phyloP scores from a whole-genome alignment of 2,888 invertebrate genomes.

The Alsophila aescularia region DNA sequence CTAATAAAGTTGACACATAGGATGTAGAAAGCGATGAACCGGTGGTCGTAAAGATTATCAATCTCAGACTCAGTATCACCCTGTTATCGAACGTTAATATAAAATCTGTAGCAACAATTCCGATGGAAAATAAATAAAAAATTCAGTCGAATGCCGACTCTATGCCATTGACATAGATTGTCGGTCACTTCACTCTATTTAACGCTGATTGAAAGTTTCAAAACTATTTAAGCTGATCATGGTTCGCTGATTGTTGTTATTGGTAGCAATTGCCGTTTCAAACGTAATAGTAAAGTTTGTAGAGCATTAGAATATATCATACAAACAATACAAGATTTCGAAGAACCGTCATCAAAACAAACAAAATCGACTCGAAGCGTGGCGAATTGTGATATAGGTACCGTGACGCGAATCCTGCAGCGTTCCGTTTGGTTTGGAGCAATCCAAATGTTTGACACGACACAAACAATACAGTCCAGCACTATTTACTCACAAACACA shows the following conservation, averaged over 20 bases:
- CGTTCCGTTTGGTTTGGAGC: constrained; percentile 44
- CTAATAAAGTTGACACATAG: constrained; percentile 14
- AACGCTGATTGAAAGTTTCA: constrained; percentile 45
- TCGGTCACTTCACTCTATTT: constrained; percentile 38
- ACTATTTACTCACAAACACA: constrained; percentile 76
- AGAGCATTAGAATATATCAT: background rate
- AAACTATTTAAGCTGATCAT: constrained; percentile 42
- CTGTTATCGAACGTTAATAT: constrained; percentile 22
- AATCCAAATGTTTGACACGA: constrained; percentile 64
- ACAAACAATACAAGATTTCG: constrained; percentile 4
- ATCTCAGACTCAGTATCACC: constrained; percentile 16
- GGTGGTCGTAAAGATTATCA: constrained; percentile 21
- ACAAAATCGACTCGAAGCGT: constrained; percentile 57
- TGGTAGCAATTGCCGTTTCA: constrained; percentile 33
- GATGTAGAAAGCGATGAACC: constrained; percentile 26
- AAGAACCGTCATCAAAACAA: constrained; percentile 44
- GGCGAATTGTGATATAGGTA: constrained; percentile 42
- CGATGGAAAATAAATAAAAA: constrained; percentile 13
- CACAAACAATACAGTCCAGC: constrained; percentile 48
- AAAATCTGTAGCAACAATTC: constrained; percentile 28
- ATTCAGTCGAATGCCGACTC: constrained; percentile 22
- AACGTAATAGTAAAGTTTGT: constrained; percentile 1
- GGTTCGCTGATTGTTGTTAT: constrained; percentile 33
- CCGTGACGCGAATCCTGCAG: constrained; percentile 49
- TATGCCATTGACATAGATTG: constrained; percentile 29